phyloP scores from a whole-genome alignment of 2,888 invertebrate genomes.

The Nezara viridula region DNA sequence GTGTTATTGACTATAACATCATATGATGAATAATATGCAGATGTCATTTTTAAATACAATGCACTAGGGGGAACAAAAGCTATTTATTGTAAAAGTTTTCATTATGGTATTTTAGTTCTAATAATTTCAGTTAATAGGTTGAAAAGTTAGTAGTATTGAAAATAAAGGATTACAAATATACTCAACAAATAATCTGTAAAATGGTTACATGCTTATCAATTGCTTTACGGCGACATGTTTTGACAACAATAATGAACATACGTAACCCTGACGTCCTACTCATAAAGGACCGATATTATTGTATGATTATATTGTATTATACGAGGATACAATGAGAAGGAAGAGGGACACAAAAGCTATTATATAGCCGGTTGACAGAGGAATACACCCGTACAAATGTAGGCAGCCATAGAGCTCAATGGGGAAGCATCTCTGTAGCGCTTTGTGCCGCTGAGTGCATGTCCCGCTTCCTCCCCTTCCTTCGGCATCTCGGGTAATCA shows the following conservation, averaged over 20 bases:
- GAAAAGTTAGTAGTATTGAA: too few relatives aligned
- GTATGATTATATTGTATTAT: slow-evolving; percentile 9
- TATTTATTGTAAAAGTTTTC: too few relatives aligned
- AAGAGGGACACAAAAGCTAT: background rate
- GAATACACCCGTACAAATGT: background rate
- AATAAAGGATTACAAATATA: too few relatives aligned
- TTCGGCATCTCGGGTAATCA: background rate
- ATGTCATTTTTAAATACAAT: too few relatives aligned
- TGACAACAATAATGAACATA: background rate
- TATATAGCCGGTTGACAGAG: background rate
- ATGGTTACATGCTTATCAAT: background rate
- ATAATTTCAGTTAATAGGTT: too few relatives aligned
- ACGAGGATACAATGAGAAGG: background rate
- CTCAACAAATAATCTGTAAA: too few relatives aligned
- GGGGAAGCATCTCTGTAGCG: background rate
- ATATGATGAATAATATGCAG: too few relatives aligned
- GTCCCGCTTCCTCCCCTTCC: background rate
- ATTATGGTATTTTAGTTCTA: too few relatives aligned
- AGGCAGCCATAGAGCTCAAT: background rate
- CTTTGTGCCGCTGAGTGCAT: background rate
- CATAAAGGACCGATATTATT: background rate
- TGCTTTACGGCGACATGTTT: background rate
- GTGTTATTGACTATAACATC: too few relatives aligned
- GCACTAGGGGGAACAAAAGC: too few relatives aligned
- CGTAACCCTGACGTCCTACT: background rate